Percentiles rank a stretch among this genome's conserved stretches.
phyloP scores from a whole-genome alignment of 2,888 invertebrate genomes.

The Spodoptera picta region DNA sequence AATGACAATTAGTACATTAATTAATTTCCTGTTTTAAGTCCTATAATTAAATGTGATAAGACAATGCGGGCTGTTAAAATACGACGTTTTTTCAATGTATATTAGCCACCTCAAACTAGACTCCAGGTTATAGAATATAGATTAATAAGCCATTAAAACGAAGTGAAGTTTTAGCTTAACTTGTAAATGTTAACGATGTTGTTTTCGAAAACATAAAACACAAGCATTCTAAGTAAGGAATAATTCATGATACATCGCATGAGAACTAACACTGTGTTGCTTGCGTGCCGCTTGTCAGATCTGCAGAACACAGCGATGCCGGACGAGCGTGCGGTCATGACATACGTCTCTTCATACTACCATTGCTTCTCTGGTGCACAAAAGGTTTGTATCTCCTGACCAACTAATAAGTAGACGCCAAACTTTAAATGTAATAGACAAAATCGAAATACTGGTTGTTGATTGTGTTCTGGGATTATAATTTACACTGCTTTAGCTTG shows the following conservation, averaged over 20 bases:
- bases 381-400: constrained; percentile 93
- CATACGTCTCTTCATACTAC: constrained; percentile 99
- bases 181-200: constrained; percentile 13
- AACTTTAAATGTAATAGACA: constrained; percentile 15
- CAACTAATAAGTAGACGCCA: constrained; percentile 34
- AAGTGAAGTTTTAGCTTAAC: background rate
- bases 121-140: too few species aligned
- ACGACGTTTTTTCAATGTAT: constrained; percentile 10
- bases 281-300: constrained; percentile 91
- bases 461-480: constrained; percentile 12
- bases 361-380: constrained; percentile 99
- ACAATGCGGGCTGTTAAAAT: constrained; percentile 55
- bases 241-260: constrained; percentile 74
- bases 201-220: constrained; percentile 50
- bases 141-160: background rate
- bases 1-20: constrained; percentile 52
- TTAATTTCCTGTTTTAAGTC: constrained; percentile 59
- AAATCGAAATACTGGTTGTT: constrained; percentile 7
- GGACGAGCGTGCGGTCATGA: constrained; percentile 99
- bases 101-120: background rate
- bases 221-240: constrained; percentile 67
- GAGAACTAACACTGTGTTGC: constrained; percentile 84
- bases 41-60: constrained; percentile 50
- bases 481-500: constrained; percentile 13
- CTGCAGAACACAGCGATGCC: constrained; percentile 99